Evolutionary conservation across 2,888 invertebrate species (phyloP), one percentile per base, ranked within the genome.

Genomic region (Plagodis pulveraria): DNA sequence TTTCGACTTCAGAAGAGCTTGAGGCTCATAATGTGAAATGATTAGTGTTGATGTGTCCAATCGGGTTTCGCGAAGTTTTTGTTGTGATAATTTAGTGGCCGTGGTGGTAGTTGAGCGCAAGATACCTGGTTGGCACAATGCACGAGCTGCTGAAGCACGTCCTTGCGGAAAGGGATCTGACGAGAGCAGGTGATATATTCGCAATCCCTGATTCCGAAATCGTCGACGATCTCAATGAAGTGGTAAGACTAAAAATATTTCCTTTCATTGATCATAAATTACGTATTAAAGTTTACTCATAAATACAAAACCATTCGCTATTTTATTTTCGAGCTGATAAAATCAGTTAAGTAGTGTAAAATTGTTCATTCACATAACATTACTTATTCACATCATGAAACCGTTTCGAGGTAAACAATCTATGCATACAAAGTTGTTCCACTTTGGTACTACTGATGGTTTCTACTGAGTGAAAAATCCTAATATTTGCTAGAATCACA

Each of bases 71-170:
- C 67, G 62, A 65, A 64, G 60, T 68, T 70, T 66, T 70, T 70
- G 70, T 72, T 62, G 56, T 58, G 63, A 58, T 66, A 57, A 51
- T 53, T 56, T 43, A 32, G 51, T 43, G 36, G 44, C 38, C 2
- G 65, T 67, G 67, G 56, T 57, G 66, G 62, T 54, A 53, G 59
- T 65, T 57, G n/a, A 55, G 56, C 47, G 45, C 4, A 22, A 22
- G 22, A 22, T 4, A 22, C 55, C 8, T 8, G 0, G 36, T 36
- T 10, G 40, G 40, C 79, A 95, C 91, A 82, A 98, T 98, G 98
- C 98, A 98, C 91, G 97, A 97, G 87, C 93, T 98, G 80, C 96
- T 98, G 83, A 96, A 96, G 80, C 96, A 97, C 93, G 98, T 98
- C 69, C 94, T 98, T 69, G 96, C 96, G 78, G 96, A 97, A 85